These are phyloP conservation scores for Drosophila nigromelanica DNA, from an alignment of 1,140 invertebrate species.

Conservation along the genomic window DNA sequence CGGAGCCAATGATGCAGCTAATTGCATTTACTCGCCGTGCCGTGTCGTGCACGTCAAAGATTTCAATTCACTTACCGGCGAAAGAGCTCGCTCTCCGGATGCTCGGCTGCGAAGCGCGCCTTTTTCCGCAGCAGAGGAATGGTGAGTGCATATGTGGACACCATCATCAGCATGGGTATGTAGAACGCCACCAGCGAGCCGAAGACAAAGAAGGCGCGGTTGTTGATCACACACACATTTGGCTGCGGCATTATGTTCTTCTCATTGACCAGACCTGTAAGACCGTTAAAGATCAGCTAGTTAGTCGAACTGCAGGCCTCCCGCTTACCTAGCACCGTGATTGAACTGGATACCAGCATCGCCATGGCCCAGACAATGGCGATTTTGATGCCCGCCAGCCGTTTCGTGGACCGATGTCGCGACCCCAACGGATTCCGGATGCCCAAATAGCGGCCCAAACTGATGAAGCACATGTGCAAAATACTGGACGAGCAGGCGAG, in stretches of 20 bases:
- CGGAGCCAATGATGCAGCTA: constrained; percentile 35
- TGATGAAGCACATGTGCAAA: constrained; percentile 99
- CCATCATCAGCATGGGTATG: constrained; percentile 96
- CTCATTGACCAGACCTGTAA: constrained; percentile 88
- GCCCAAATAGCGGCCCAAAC: constrained; percentile 95
- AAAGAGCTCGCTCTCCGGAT: constrained; percentile 86
- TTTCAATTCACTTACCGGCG: constrained; percentile 80
- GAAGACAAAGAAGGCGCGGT: constrained; percentile 93
- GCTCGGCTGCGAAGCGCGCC: constrained; percentile 88
- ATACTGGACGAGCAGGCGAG: constrained; percentile 96
- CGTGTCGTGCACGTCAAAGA: constrained; percentile 33
- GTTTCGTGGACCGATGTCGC: constrained; percentile 90
- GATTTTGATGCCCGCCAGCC: constrained; percentile 92
- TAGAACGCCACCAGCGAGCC: constrained; percentile 96
- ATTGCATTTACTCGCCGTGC: constrained; percentile 50
- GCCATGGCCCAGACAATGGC: constrained; percentile 93
- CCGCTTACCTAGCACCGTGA: constrained; percentile 92
- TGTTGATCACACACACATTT: constrained; percentile 92
- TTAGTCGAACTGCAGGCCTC: background rate
- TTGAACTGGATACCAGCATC: constrained; percentile 93
- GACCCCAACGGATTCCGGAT: constrained; percentile 95
- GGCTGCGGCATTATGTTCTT: constrained; percentile 91
- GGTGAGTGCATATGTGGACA: constrained; percentile 94
- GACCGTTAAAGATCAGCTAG: no score
- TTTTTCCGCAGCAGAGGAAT: constrained; percentile 92